Conservation (phyloP, 2,888 invertebrate genomes). For the Hirtodrosophila duncani region DNA sequence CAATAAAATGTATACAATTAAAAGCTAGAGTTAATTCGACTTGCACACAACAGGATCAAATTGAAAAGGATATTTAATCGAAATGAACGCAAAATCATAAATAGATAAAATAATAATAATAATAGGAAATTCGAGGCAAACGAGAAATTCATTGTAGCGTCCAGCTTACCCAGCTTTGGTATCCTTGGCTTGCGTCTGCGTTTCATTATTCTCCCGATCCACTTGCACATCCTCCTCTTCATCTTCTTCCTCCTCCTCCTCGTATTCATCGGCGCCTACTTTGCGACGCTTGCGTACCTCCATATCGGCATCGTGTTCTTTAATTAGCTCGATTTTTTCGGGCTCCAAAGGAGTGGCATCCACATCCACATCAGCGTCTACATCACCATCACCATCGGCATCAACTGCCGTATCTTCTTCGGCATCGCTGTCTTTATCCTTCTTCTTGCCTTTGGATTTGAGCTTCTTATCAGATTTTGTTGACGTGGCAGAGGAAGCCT, state of each 20-base stretch:
- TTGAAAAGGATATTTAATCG: too few species aligned
- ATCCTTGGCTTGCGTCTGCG: slow-evolving; percentile 52
- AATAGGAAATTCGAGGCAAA: slow-evolving; percentile 52
- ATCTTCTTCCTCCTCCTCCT: slow-evolving; percentile 52
- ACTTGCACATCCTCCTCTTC: slow-evolving; percentile 22
- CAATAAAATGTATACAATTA: slow-evolving; percentile 57
- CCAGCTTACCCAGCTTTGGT: slow-evolving; percentile 75
- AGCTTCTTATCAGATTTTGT: slow-evolving; percentile 80
- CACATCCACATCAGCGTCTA: slow-evolving; percentile 81
- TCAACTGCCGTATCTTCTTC: slow-evolving; percentile 81
- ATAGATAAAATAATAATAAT: slow-evolving; percentile 16
- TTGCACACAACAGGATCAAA: too few species aligned
- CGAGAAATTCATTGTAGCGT: slow-evolving; percentile 34
- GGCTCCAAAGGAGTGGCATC: slow-evolving; percentile 78
- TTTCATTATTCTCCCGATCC: slow-evolving; percentile 10
- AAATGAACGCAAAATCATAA: slow-evolving; percentile 14
- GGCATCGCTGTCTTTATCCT: slow-evolving; percentile 89
- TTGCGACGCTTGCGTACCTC: slow-evolving; percentile 73
- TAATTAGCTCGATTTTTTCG: slow-evolving; percentile 76
- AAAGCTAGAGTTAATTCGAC: slow-evolving; percentile 48
- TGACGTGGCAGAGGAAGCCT: slow-evolving; percentile 66
- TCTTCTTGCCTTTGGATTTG: slow-evolving; percentile 80
- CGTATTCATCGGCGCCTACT: slow-evolving; percentile 55
- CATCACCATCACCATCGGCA: slow-evolving; percentile 79
- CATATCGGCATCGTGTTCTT: slow-evolving; percentile 77